Evolutionary conservation across 2,797 vertebrate genomes (phyloP).

Genomic region (Syngnathus rostellatus): DNA sequence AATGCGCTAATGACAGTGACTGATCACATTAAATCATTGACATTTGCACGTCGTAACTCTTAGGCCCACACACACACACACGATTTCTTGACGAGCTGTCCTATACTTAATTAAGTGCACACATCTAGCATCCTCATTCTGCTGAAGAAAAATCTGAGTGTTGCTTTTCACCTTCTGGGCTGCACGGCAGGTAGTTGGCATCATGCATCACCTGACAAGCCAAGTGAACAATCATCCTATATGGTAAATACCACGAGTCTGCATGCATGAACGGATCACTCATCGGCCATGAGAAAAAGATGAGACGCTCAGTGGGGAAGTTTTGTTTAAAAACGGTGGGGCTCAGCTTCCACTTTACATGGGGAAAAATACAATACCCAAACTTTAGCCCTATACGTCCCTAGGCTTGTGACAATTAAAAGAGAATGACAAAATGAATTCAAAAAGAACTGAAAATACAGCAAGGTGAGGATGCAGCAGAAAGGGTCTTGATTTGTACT

Average conservation of each 20-base stretch:
- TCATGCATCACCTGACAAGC: constrained; percentile 40
- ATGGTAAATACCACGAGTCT: constrained; percentile 15
- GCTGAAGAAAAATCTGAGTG: not conserved
- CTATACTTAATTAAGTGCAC: not conserved
- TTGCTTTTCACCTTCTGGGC: not conserved
- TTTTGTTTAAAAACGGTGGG: constrained; percentile 13
- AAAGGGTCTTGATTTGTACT: too few species aligned
- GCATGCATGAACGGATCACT: constrained; percentile 18
- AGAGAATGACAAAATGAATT: too few species aligned
- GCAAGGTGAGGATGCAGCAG: too few species aligned
- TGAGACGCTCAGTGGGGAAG: constrained; percentile 13
- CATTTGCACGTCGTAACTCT: constrained; percentile 43
- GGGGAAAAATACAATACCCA: too few species aligned
- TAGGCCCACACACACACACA: constrained; percentile 48
- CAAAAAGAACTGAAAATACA: too few species aligned
- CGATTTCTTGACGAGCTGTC: constrained; percentile 41
- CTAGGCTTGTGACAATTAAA: too few species aligned
- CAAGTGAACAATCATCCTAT: constrained; percentile 34
- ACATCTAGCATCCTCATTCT: not conserved
- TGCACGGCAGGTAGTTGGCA: constrained; percentile 28
- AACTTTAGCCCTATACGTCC: too few species aligned
- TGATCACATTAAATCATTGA: constrained; percentile 60
- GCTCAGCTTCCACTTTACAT: too few species aligned
- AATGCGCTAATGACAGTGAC: constrained; percentile 47
- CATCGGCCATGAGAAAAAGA: constrained; percentile 18